Conservation (phyloP, 1,140 invertebrate species). For the Brachionus plicatilis region DNA sequence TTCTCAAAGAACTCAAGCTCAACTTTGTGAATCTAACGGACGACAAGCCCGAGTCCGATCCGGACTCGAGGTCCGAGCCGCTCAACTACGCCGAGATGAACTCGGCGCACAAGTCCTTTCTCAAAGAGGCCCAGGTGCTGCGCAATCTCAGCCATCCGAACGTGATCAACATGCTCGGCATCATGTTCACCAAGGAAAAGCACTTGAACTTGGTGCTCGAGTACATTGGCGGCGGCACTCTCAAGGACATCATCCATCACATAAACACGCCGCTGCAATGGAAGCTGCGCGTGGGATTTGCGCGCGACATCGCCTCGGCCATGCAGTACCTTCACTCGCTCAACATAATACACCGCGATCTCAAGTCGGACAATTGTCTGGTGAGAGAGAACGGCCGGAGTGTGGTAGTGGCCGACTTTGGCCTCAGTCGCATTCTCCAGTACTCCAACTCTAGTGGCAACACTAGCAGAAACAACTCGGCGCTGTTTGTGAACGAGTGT, state of each 20-base stretch:
- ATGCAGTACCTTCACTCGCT: conserved; percentile 55
- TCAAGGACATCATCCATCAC: conserved; percentile 51
- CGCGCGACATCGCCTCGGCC: conserved; percentile 52
- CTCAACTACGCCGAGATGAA: conserved; percentile 37
- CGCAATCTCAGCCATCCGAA: conserved; percentile 79
- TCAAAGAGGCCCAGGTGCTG: conserved; percentile 71
- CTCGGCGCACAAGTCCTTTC: conserved; percentile 34
- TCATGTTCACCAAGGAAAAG: conserved; percentile 80
- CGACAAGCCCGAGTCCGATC: neutral
- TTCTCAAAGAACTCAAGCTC: conserved; percentile 7
- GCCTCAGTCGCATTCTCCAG: conserved; percentile 49
- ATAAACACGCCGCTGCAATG: conserved; percentile 46
- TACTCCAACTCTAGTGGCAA: neutral
- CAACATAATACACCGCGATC: conserved; percentile 54
- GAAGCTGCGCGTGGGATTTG: conserved; percentile 47
- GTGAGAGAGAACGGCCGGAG: conserved; percentile 48
- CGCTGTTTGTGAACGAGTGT: neutral
- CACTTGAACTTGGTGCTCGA: conserved; percentile 76
- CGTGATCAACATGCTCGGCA: conserved; percentile 82
- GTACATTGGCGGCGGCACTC: conserved; percentile 52
- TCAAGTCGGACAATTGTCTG: conserved; percentile 54
- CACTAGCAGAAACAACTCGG: neutral
- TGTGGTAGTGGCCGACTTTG: conserved; percentile 55
- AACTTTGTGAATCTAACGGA: neutral
- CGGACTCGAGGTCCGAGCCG: neutral